Evolutionary conservation across 2,113 vertebrate genomes (phyloP), one percentile per base, ranked within the genome.

Genomic region (Tenebrosternarchus preto): DNA sequence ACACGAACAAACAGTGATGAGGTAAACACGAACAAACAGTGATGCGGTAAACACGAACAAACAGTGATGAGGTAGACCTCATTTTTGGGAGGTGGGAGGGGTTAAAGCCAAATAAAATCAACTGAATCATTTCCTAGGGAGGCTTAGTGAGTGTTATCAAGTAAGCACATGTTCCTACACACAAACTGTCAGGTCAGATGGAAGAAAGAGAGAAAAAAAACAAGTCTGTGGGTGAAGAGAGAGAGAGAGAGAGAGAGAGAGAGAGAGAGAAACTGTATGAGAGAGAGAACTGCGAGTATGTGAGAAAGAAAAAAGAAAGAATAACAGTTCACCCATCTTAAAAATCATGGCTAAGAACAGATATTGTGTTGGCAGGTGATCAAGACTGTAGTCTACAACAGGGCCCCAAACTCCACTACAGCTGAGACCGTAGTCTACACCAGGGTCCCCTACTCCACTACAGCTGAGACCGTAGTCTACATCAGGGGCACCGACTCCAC

Each of bases 111-210:
- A 86, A 82, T 82, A 88, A 87, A 91, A 90, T 82, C 76, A 86
- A 90, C 87, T 84, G 86, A 88, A 90, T 90, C 86, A 89, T 86
- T 92, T 91, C 89, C 88, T 88, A 53, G 50, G 76, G 80, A 80
- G 66, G 84, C 77, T 82, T 85, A 71, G 89, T 50, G 73, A 56
- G 33, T 60, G 73, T 69, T 91, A 91, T 92, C 89, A 86, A 85
- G 85, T 70, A 80, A 68, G 24, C 67, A 76, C 88, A 90, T 4
- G 16, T 83, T 86, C 85, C 88, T 86, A 82, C 78, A 86, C 87
- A 85, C 29, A 80, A 90, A 88, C 86, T 36, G 87, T 77, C 85
- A 82, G 82, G 76, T 83, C 68, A 56, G 25, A 43, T 82, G 83
- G 88, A 80, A 83, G 64, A 71, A 56, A 80, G 20, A 76, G 53